Base-by-base conservation (phyloP, 2,797 vertebrate genomes). In the Antrozous pallidus region DNA sequence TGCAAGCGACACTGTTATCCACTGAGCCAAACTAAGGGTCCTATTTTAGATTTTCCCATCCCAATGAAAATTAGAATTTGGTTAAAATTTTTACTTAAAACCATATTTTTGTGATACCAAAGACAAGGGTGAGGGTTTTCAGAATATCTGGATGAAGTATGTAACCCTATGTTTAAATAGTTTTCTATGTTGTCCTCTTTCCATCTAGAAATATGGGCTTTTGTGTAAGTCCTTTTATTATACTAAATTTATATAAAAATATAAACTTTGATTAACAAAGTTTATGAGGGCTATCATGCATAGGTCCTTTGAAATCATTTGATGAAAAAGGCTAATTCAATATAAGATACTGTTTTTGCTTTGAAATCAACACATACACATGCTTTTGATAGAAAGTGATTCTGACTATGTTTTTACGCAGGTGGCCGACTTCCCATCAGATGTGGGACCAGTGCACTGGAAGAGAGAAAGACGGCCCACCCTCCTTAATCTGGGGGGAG, bases 231-330 rank as follows among this genome's bases (percentile, higher is more conserved):
- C 18, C 18, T 87, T 93, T 78, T 67, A 75, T 75, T 91, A 86
- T 82, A 85, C 61, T 75, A n/a, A 42, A 26, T 87, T 67, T 71
- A 28, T 28, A 71, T 90, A 92, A 96, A 63, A 17, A 69, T 3
- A 90, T 33, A 69, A 82, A 90, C 24, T 67, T 89, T 80, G 58
- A 54, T 69, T 85, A 91, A 71, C n/a, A 31, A 90, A 78, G 22
- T 58, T 88, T 67, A 75, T 79, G 49, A 63, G 63, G 33, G 40
- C 63, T 83, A 75, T 3, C 70, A 69, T 71, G n/a, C n/a, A 42
- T 16, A 87, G 42, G 63, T 58, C n/a, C 36, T 95, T 67, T 94
- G 36, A 93, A 91, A 78, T 85, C 42, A 73, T 86, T 54, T 80
- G 58, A 70, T 71, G 40, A 91, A 70, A 94, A 51, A 22, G 33